phyloP scores from a whole-genome alignment of 2,888 invertebrate species.

The Philonicus albiceps region DNA sequence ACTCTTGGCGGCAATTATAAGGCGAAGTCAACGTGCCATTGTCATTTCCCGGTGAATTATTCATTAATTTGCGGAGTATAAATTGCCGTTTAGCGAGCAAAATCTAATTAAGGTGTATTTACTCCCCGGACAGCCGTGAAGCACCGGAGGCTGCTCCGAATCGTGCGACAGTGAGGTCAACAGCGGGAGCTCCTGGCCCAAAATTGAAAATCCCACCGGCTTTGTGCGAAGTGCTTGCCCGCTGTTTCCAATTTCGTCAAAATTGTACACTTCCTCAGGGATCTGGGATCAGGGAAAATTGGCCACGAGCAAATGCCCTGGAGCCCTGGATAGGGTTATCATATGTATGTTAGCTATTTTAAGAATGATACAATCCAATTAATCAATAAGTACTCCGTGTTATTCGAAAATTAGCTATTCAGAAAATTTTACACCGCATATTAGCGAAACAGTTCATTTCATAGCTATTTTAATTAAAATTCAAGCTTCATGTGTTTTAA shows the following conservation, averaged over 20 bases:
- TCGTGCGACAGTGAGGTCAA: not conserved
- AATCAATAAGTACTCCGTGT: too few species aligned
- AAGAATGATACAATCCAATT: too few species aligned
- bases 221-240: not conserved
- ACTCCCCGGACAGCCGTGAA: not conserved
- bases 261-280: not conserved
- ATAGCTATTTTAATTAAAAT: too few species aligned
- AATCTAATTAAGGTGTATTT: constrained; percentile 42
- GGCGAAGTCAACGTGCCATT: constrained; percentile 14
- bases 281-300: not conserved
- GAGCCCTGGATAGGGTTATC: not conserved
- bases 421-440: too few species aligned
- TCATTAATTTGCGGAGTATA: constrained; percentile 42
- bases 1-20: constrained; percentile 28
- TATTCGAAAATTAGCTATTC: too few species aligned
- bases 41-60: constrained; percentile 39
- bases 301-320: not conserved
- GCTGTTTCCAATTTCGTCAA: not conserved
- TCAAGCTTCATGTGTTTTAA: too few species aligned
- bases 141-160: not conserved
- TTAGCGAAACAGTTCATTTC: too few species aligned
- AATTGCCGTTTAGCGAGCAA: constrained; percentile 40
- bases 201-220: not conserved
- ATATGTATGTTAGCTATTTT: not conserved
- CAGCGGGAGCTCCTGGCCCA: not conserved